Evolutionary conservation across 2,113 vertebrate genomes (phyloP).

Genomic region (Syngnathoides biaculeatus): DNA sequence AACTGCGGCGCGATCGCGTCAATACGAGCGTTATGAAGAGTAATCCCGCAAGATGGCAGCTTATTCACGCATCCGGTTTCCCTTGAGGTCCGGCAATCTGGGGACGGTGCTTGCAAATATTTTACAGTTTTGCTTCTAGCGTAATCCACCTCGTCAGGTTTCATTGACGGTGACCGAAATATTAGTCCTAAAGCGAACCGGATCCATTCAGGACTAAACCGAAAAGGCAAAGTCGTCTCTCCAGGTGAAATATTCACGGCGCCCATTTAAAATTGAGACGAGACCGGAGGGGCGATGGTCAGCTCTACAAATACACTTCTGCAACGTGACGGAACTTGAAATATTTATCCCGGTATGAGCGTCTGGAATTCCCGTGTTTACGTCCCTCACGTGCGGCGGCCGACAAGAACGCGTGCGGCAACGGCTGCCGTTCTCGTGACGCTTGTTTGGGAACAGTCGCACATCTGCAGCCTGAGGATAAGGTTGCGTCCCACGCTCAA

Average conservation of each 20-base stretch:
- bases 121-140: too few species aligned
- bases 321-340: conserved; percentile 49
- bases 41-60: not conserved
- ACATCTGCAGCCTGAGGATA: not conserved
- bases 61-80: not conserved
- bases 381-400: conserved; percentile 22
- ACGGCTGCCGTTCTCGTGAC: conserved; percentile 18
- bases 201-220: not conserved
- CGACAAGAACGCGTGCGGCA: conserved; percentile 1
- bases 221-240: conserved; percentile 21
- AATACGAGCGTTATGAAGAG: not conserved
- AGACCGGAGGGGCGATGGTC: conserved; percentile 28
- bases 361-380: conserved; percentile 29
- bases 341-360: conserved; percentile 59
- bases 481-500: not conserved
- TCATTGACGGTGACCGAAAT: too few species aligned
- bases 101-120: too few species aligned
- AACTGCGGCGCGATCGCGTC: not conserved
- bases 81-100: too few species aligned
- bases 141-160: too few species aligned
- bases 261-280: conserved; percentile 58
- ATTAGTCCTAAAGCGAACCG: too few species aligned
- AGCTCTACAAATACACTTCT: conserved; percentile 61
- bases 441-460: not conserved
- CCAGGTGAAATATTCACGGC: conserved; percentile 63